A percentile compares a stretch with the other conserved stretches of the same genome.
phyloP scores from a whole-genome alignment of 2,888 invertebrate genomes.

The Matsumyia berberina region DNA sequence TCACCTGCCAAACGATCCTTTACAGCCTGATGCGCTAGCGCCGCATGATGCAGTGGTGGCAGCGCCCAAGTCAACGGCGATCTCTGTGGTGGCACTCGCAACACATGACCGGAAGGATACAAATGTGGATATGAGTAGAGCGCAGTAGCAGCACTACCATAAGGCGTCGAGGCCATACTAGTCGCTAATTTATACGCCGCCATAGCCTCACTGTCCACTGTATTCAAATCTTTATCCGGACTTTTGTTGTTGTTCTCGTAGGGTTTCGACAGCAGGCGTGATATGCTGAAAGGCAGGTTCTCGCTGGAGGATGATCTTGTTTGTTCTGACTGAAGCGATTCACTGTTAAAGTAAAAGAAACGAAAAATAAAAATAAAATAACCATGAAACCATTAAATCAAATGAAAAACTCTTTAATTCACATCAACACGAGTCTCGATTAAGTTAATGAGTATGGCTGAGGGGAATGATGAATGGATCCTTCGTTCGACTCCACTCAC shows the following conservation, averaged over 20 bases:
- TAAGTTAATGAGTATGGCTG: constrained; percentile 53
- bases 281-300: constrained; percentile 91
- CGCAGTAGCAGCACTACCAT: constrained; percentile 82
- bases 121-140: constrained; percentile 84
- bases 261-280: constrained; percentile 91
- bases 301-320: constrained; percentile 85
- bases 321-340: constrained; percentile 85
- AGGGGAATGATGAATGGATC: constrained; percentile 58
- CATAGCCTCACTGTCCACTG: constrained; percentile 82
- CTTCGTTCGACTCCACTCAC: not conserved
- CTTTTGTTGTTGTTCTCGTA: constrained; percentile 86
- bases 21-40: constrained; percentile 92
- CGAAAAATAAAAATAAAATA: constrained; percentile 77
- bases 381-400: constrained; percentile 37
- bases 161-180: constrained; percentile 83
- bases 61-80: constrained; percentile 85
- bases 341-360: constrained; percentile 82
- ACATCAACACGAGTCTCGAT: constrained; percentile 46
- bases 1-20: constrained; percentile 93
- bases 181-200: constrained; percentile 84
- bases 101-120: constrained; percentile 88
- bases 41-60: constrained; percentile 86
- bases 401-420: constrained; percentile 35
- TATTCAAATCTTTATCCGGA: constrained; percentile 82
- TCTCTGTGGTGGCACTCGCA: constrained; percentile 91